A percentile compares a stretch with the other conserved stretches of the same genome.
phyloP scores from a whole-genome alignment of 92 coral and sea anemone species.

The Bergia sp. region DNA sequence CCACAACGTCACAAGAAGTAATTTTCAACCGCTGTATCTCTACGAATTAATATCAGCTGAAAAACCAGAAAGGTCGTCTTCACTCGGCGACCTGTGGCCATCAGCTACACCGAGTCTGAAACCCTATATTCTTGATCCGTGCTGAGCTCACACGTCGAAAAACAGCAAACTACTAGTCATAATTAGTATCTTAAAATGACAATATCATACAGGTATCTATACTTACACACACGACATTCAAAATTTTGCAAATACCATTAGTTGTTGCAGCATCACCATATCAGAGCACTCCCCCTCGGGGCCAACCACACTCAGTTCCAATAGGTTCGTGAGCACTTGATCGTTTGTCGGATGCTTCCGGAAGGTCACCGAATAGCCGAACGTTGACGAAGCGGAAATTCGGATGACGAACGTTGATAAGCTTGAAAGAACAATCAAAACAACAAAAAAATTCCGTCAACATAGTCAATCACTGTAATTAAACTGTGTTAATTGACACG shows the following conservation, averaged over 20 bases:
- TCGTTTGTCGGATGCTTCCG: slow-evolving; percentile 28
- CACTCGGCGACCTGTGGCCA: slow-evolving; percentile 1
- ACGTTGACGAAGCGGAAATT: slow-evolving; percentile 44
- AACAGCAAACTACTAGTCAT: neutral
- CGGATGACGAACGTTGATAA: slow-evolving; percentile 18
- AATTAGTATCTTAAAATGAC: slow-evolving; percentile 8
- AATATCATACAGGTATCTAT: slow-evolving; percentile 3
- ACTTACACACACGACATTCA: slow-evolving; percentile 29
- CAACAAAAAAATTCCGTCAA: neutral
- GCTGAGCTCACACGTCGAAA: neutral
- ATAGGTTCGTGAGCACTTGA: slow-evolving; percentile 30
- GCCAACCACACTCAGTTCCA: neutral
- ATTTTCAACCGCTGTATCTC: neutral
- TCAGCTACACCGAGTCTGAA: neutral
- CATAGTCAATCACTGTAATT: neutral
- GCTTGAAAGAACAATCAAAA: neutral
- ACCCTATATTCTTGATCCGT: neutral
- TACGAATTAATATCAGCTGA: neutral
- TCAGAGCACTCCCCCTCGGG: slow-evolving; percentile 39
- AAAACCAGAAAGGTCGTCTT: slow-evolving; percentile 10
- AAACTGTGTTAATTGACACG: too few relatives aligned
- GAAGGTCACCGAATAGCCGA: slow-evolving; percentile 35
- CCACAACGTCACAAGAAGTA: neutral
- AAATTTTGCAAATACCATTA: slow-evolving; percentile 19
- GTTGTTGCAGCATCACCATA: neutral